A percentile compares a stretch with the other conserved stretches of the same genome.
Conservation (phyloP, 2,113 vertebrate genomes). For the Meriones unguiculatus region DNA sequence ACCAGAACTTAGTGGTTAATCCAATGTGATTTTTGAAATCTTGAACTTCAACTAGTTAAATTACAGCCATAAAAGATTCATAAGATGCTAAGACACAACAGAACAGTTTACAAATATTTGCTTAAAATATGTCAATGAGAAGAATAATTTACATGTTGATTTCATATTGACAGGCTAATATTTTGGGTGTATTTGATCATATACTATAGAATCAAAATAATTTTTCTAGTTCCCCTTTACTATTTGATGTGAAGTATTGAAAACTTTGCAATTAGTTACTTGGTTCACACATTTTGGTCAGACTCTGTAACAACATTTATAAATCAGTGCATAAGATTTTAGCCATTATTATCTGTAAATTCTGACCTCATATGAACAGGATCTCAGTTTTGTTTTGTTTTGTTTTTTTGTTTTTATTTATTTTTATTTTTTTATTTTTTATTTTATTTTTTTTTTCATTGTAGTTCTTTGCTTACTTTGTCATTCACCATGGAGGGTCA, state of each 20-base stretch:
- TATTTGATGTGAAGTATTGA: not conserved
- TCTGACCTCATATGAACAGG: not conserved
- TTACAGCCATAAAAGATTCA: not conserved
- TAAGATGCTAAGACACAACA: not conserved
- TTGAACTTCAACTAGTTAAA: not conserved
- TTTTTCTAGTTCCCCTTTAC: not conserved
- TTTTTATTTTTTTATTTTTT: not conserved
- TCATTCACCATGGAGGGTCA: not conserved
- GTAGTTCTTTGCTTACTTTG: not conserved
- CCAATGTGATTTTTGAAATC: not conserved
- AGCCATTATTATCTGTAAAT: not conserved
- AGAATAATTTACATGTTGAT: not conserved
- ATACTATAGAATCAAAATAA: not conserved
- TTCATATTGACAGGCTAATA: not conserved
- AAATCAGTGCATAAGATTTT: not conserved
- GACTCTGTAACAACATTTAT: not conserved
- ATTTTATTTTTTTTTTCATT: not conserved
- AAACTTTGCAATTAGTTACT: constrained; percentile 33
- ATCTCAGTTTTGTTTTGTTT: not conserved
- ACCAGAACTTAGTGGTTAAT: not conserved
- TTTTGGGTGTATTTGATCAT: not conserved
- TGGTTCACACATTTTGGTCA: not conserved
- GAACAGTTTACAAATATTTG: not conserved
- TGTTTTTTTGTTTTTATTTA: not conserved
- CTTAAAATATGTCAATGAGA: not conserved